Evolutionary conservation across 2,888 invertebrate genomes (phyloP), one percentile per base, ranked within the genome.

Genomic region (Loripinus fragilis): DNA sequence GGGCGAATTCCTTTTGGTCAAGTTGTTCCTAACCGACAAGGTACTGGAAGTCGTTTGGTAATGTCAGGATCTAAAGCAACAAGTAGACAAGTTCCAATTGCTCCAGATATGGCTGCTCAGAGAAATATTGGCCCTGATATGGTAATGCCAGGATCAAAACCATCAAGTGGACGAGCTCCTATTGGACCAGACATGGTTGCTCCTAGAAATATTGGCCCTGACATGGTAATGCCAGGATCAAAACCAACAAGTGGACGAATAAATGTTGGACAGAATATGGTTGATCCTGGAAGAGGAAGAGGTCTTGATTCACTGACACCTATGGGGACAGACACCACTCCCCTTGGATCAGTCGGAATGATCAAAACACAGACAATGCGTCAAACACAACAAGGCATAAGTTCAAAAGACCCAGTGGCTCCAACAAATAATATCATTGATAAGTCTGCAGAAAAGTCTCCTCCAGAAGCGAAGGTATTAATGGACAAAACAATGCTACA

Each of bases 401-500:
- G 5, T 52, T 52, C 23, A 5, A 20, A 12, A 33, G 60, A 60
- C 8, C 30, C 60, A 12, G 3, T 12, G 20, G 60, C 60, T 33
- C 60, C 30, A 5, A 20, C 20, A 33, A 60, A 60, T 33, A 23
- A 7, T 20, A 20, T 60, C 15, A 20, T 5, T 33, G 60, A 60
- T 2, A 60, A 33, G n/a, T 8, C 60, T 33, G 20, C 33, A 5
- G 33, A 60, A 17, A 5, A 20, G 30, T 30, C 33, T 7, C 7
- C 30, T 33, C 2, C 23, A 1, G 33, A 20, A 23, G 48, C 69
- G 15, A 45, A 48, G 3, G 30, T 69, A 38, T 30, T 45, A n/a
- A 69, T 69, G 48, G 69, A 69, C 8, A 35, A 45, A 48, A 69
- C 42, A 10, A 69, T 69, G 69, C 10, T 60, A 33, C 30, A 33